These are phyloP conservation scores for Asobara japonica DNA, from an alignment of 1,140 invertebrate species.

Conservation along the genomic window DNA sequence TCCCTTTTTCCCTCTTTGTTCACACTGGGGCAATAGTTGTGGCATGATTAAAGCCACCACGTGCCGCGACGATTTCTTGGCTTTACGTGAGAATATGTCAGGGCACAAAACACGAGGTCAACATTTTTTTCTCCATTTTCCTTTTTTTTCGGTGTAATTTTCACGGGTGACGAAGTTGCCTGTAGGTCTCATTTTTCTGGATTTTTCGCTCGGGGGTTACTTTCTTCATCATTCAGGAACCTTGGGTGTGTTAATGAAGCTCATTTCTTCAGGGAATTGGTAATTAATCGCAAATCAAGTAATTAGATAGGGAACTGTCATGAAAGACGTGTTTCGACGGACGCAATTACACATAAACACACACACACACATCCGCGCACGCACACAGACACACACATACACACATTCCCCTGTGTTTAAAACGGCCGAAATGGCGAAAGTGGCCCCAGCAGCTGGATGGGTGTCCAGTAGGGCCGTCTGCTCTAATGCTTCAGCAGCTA, in stretches of 20 bases:
- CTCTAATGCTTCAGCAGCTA: too few species aligned
- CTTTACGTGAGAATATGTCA: conserved; percentile 23
- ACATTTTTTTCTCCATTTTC: neutral
- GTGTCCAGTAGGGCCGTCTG: too few species aligned
- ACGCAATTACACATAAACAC: too few species aligned
- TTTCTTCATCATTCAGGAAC: neutral
- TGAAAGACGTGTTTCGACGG: too few species aligned
- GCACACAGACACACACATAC: too few species aligned
- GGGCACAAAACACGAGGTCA: neutral
- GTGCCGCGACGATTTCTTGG: conserved; percentile 20
- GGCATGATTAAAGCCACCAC: conserved; percentile 26
- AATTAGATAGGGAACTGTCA: too few species aligned
- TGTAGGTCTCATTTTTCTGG: neutral
- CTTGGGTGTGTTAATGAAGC: neutral
- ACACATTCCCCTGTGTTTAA: too few species aligned
- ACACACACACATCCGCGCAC: too few species aligned
- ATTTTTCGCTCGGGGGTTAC: neutral
- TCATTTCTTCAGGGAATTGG: neutral
- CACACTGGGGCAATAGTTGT: conserved; percentile 23
- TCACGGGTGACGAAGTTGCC: neutral
- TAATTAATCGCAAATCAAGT: too few species aligned
- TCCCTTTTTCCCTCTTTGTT: conserved; percentile 18
- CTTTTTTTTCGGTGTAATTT: conserved; percentile 2
- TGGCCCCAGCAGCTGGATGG: too few species aligned
- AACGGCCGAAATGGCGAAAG: too few species aligned